A percentile compares a stretch with the other conserved stretches of the same genome.
Conservation (phyloP, 2,113 vertebrate species). For the Trichechus manatus region DNA sequence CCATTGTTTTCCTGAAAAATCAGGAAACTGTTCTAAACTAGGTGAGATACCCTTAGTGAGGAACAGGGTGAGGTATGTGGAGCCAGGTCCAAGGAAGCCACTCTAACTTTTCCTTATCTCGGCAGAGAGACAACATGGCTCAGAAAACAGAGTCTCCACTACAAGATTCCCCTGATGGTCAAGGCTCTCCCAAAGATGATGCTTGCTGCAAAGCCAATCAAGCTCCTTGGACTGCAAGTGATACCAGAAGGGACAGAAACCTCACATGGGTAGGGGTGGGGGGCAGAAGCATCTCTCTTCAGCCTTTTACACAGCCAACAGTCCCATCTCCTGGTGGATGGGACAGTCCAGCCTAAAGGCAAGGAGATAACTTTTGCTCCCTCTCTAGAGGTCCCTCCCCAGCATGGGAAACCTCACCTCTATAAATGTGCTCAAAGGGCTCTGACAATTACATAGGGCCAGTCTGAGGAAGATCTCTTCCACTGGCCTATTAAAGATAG, state of each 20-base stretch:
- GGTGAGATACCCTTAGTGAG: neutral
- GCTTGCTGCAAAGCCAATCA: neutral
- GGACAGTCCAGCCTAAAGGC: neutral
- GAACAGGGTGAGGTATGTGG: neutral
- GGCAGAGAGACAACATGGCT: neutral
- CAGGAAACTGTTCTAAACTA: neutral
- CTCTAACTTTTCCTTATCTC: neutral
- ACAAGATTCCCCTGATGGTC: neutral
- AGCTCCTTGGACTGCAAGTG: neutral
- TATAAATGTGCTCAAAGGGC: neutral
- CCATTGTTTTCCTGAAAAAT: slow-evolving; percentile 29
- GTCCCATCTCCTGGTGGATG: neutral
- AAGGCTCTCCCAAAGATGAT: neutral
- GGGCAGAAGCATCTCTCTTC: neutral
- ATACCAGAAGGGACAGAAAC: neutral
- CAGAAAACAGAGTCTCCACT: neutral
- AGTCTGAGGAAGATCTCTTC: neutral
- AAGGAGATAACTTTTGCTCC: neutral
- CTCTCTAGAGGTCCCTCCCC: neutral
- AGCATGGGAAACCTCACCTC: neutral
- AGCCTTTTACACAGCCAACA: neutral
- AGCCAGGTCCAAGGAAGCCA: neutral
- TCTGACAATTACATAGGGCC: neutral
- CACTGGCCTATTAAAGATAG: neutral
- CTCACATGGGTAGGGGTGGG: rapidly evolving